These are phyloP conservation scores for Mercenaria mercenaria DNA, from an alignment of 1,140 invertebrate species.

Conservation along the genomic window DNA sequence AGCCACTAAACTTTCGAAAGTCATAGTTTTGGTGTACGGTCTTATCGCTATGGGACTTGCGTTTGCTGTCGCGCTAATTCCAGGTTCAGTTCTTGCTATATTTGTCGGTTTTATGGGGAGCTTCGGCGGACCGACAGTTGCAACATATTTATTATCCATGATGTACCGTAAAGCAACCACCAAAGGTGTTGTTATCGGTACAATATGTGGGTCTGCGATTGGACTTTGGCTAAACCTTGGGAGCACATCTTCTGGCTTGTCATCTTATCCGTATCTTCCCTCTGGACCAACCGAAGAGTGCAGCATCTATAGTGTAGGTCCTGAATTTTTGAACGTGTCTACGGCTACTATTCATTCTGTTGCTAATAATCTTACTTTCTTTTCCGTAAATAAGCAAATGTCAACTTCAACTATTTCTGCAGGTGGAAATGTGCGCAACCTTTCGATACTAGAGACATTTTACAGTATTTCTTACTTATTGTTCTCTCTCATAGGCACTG, in stretches of 20 bases:
- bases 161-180: not conserved
- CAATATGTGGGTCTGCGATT: not conserved
- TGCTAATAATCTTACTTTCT: too few species aligned
- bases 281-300: not conserved
- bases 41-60: not conserved
- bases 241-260: not conserved
- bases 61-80: not conserved
- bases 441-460: too few species aligned
- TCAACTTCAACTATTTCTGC: too few species aligned
- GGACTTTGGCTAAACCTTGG: slow-evolving; percentile 1
- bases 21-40: not conserved
- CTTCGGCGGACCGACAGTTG: not conserved
- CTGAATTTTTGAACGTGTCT: too few species aligned
- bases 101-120: not conserved
- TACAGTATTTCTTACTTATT: too few species aligned
- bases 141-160: not conserved
- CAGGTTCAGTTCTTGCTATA: not conserved
- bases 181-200: not conserved
- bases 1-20: not conserved
- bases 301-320: not conserved
- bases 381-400: too few species aligned
- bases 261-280: not conserved
- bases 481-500: too few species aligned
- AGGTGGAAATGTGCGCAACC: too few species aligned
- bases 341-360: too few species aligned